phyloP scores from a whole-genome alignment of 2,113 vertebrate species.

The Albula glossodonta region DNA sequence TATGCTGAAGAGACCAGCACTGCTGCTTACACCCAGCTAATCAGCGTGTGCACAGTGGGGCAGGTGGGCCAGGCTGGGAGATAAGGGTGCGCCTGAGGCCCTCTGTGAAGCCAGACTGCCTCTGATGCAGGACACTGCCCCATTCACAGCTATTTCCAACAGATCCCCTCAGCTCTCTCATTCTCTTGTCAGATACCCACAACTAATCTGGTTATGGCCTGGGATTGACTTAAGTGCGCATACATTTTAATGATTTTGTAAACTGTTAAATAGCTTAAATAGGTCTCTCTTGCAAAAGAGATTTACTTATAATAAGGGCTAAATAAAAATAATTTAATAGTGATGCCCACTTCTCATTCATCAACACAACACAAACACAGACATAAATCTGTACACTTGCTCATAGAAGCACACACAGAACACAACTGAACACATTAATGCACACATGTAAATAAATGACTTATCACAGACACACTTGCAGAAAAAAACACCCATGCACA shows the following conservation, averaged over 20 bases:
- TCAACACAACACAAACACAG: no score
- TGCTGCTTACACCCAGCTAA: conserved; percentile 35
- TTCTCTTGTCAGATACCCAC: background rate
- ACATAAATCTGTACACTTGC: background rate
- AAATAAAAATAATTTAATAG: no score
- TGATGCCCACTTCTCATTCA: no score
- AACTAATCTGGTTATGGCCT: background rate
- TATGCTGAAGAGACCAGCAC: conserved; percentile 13
- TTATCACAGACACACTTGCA: background rate
- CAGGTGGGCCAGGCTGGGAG: conserved; percentile 9
- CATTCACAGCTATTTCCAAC: background rate
- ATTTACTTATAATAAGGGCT: no score
- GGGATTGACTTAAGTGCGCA: background rate
- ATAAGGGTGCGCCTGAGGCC: conserved; percentile 29
- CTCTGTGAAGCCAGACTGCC: conserved; percentile 8
- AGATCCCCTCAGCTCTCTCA: no score
- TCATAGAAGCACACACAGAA: background rate
- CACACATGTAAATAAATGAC: background rate
- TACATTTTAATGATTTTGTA: background rate
- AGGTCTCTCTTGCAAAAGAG: no score
- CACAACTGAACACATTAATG: background rate
- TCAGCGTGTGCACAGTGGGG: conserved; percentile 33
- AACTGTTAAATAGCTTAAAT: no score
- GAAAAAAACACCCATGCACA: background rate
- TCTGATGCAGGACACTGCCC: background rate